Evolutionary conservation across 2,113 vertebrate genomes (phyloP), one percentile per base, ranked within the genome.

Genomic region (Laticauda laticaudata): DNA sequence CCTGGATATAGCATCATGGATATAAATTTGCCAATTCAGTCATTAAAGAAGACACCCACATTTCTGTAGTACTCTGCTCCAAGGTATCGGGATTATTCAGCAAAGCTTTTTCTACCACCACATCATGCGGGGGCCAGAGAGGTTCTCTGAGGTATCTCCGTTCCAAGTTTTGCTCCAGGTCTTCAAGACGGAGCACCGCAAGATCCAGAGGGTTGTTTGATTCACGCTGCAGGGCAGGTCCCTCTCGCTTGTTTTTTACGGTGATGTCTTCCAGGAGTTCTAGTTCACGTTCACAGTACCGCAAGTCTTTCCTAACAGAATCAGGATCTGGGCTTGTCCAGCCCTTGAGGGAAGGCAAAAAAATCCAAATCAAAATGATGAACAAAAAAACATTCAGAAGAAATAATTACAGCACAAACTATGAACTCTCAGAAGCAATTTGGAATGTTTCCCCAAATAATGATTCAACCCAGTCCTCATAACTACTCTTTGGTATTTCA

Each of bases 61-160:
- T 98, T 95, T 98, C 98, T 0, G 97, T 96, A 2, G 96, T 75
- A 4, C 94, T 93, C 69, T 96, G 85, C 51, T 93, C 95, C 5
- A 95, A 94, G 64, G 95, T 94, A 59, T 94, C 94, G 5, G 97
- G 85, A 2, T 87, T 2, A 93, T 94, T 98, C 93, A 97, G 96
- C 94, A 98, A 97, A 0, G 98, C 98, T 18, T 98, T 98, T 96
- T 98, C 98, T 91, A 98, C 43, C 91, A 99, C 98, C 94, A 99
- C 99, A 92, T 99, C 99, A 0, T 98, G 97, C 2, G 98, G 96
- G 3, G 98, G 97, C 99, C 99, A 99, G 2, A 99, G 98, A 0
- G 99, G 99, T 93, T 99, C 99, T 97, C 98, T 98, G 43, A 99
- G 97, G 96, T 99, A 99, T 29, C 99, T 98, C 1, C 99, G 97